Base-by-base conservation (phyloP, 2,113 vertebrate species). In the Chitala chitala region DNA sequence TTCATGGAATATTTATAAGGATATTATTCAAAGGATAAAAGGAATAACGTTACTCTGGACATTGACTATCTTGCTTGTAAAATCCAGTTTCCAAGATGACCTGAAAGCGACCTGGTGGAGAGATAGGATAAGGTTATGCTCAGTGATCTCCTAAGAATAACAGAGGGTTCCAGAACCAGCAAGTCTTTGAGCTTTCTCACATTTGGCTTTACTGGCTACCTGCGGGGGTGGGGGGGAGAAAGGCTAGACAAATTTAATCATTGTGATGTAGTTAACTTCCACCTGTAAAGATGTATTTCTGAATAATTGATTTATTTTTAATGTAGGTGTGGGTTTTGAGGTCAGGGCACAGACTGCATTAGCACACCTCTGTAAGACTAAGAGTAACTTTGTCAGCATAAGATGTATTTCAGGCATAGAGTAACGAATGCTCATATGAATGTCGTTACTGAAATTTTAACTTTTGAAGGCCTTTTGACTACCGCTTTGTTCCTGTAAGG, bases 221-320 rank as follows among this genome's bases (percentile, higher is more conserved):
- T 53, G 56, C 20, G 58, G 33, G 78, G 74, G 77, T 64, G 56
- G 20, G 42, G 15, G 40, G 75, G 76, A 69, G 63, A 72, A 38
- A 63, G 79, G 77, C 74, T 65, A 74, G 74, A 83, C 65, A 79
- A 79, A 82, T 84, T 81, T 74, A 81, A 84, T 86, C 84, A 84
- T 86, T 87, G 86, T 88, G 85, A 86, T 77, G 76, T 84, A 87
- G 87, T 88, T 85, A 88, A 89, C 80, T 80, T 88, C 86, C 83
- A 89, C 82, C 81, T 89, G 87, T 88, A 90, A 79, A 89, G 84
- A 86, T 90, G 87, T 89, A 85, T 85, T 85, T 86, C 85, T 83
- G 85, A 84, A 80, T n/a, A 88, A 86, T 83, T 78, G 80, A 85
- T 86, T 86, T 81, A 84, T 89, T 89, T 86, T 86, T 85, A 85